Evolutionary conservation across 2,797 vertebrate genomes (phyloP).

Genomic region (Steatocranus sp.): DNA sequence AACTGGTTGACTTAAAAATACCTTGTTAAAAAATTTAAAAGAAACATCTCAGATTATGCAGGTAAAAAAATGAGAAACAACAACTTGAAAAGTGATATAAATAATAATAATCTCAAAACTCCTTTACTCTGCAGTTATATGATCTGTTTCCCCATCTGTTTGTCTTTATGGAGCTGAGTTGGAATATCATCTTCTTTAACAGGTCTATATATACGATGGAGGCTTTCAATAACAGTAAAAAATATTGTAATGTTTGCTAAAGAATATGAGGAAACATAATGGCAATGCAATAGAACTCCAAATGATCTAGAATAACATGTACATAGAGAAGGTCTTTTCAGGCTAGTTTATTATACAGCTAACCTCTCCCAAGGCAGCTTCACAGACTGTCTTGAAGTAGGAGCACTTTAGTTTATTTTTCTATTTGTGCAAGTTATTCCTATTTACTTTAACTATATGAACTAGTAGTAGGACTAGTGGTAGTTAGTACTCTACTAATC

Average conservation of each 20-base stretch:
- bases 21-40: background rate
- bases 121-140: background rate
- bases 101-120: background rate
- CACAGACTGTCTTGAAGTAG: background rate
- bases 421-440: background rate
- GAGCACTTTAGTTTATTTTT: background rate
- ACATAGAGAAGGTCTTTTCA: background rate
- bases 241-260: background rate
- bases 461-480: background rate
- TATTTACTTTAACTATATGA: background rate
- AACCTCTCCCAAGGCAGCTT: background rate
- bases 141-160: background rate
- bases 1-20: background rate
- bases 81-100: background rate
- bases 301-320: background rate
- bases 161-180: background rate
- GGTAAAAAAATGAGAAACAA: background rate
- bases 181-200: background rate
- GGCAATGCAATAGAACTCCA: background rate
- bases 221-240: background rate
- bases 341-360: background rate
- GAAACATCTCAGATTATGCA: background rate
- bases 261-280: background rate
- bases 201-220: background rate
- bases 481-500: background rate